Conservation (phyloP, 2,888 invertebrate genomes). For the Nomada goodeniana region DNA sequence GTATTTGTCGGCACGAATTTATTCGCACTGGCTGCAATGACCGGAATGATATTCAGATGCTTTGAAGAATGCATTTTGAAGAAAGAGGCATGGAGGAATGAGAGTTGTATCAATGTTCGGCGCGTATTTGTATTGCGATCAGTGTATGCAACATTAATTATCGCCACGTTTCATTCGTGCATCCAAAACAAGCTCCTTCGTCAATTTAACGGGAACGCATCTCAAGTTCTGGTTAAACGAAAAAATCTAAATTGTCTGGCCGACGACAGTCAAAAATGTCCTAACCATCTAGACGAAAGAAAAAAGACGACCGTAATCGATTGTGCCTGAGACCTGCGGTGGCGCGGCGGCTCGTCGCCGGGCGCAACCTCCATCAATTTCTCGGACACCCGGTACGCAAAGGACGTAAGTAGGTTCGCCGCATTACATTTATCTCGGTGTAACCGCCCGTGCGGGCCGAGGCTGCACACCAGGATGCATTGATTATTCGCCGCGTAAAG, state of each 20-base stretch:
- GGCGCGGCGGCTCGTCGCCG: slow-evolving; percentile 8
- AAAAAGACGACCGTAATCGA: slow-evolving; percentile 18
- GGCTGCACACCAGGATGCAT: slow-evolving; percentile 75
- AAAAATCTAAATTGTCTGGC: too few species aligned
- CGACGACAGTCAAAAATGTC: neutral
- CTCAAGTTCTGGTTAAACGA: too few species aligned
- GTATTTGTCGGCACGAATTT: too few species aligned
- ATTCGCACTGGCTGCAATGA: neutral
- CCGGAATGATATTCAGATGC: neutral
- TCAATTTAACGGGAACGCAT: too few species aligned
- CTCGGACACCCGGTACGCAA: slow-evolving; percentile 66
- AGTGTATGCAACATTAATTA: too few species aligned
- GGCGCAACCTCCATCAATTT: slow-evolving; percentile 40
- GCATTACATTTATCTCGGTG: slow-evolving; percentile 75
- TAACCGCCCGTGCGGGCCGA: slow-evolving; percentile 63
- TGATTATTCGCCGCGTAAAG: slow-evolving; percentile 79
- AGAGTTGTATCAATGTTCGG: too few species aligned
- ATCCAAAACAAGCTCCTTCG: too few species aligned
- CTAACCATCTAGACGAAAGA: neutral
- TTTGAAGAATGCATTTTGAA: too few species aligned
- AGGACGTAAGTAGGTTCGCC: slow-evolving; percentile 70
- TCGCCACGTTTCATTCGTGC: too few species aligned
- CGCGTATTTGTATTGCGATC: too few species aligned
- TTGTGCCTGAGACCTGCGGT: neutral
- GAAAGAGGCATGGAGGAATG: too few species aligned